Percentiles rank a stretch among this genome's conserved stretches.
Evolutionary conservation across 2,888 invertebrate species (phyloP).

Genomic region (Bedellia somnulentella): DNA sequence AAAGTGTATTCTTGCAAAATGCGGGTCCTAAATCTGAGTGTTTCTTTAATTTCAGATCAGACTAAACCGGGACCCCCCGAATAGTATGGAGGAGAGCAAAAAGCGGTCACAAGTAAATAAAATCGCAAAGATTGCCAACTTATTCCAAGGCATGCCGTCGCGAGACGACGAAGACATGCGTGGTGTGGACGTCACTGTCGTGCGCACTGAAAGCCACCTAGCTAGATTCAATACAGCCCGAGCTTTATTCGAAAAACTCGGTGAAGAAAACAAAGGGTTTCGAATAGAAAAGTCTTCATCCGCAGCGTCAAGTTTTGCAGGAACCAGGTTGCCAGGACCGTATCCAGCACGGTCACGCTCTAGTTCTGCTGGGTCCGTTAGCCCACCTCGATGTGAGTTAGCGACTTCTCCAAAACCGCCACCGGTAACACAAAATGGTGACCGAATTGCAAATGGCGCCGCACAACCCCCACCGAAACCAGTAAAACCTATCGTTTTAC

Average conservation of each 20-base stretch:
- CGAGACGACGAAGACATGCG: conserved; percentile 55
- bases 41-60: conserved; percentile 40
- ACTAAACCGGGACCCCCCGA: conserved; percentile 51
- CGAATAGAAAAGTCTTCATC: conserved; percentile 62
- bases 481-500: conserved; percentile 59
- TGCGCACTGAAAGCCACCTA: conserved; percentile 85
- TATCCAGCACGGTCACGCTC: conserved; percentile 64
- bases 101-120: conserved; percentile 67
- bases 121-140: conserved; percentile 89
- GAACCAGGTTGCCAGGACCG: conserved; percentile 48
- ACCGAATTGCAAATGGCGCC: conserved; percentile 45
- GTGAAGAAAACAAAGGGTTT: conserved; percentile 68
- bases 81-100: conserved; percentile 70
- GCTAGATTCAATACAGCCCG: conserved; percentile 90
- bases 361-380: conserved; percentile 69
- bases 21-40: conserved; percentile 25
- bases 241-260: conserved; percentile 87
- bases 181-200: conserved; percentile 69
- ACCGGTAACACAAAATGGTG: conserved; percentile 35
- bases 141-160: conserved; percentile 78
- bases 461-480: conserved; percentile 47
- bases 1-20: too few relatives aligned
- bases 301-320: conserved; percentile 59
- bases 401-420: conserved; percentile 37
- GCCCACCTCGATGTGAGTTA: conserved; percentile 56